Evolutionary conservation across 2,888 invertebrate species (phyloP), one percentile per base, ranked within the genome.

Genomic region (Drosophila kanekoi): DNA sequence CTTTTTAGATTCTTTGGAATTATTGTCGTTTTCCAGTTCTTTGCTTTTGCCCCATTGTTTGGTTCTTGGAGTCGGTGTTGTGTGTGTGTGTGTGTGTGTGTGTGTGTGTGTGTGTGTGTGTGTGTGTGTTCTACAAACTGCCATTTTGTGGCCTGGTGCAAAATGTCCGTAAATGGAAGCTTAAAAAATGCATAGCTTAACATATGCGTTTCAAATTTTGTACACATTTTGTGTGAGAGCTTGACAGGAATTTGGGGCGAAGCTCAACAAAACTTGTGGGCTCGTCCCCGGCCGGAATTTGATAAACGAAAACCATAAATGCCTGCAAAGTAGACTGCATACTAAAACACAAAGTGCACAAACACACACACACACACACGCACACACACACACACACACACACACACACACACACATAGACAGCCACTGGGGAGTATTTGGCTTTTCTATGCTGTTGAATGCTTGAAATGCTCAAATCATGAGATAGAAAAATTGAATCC

Each of bases 241-340:
- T 56, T 48, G 71, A 52, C 64, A 44, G 49, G 60, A 65, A 66
- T 61, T 65, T 41, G 43, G 43, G 44, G 54, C 48, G 37, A 38
- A 72, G 48, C 53, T 65, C 32, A 16, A 16, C 57, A 67, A 68
- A 54, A 66, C 67, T 37, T 44, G 16, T 44, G 33, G n/a, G 20
- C 37, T 37, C 14, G 33, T 35, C 14, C 53, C 40, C 38, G 58
- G 35, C 58, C 47, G 45, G 59, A 82, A 80, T 82, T 76, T 66
- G 79, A 80, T 80, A 86, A 86, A 72, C 83, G 72, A 76, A 79
- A 80, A 68, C 63, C 64, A 35, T 57, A 80, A 80, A 75, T 65
- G 58, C 49, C 67, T 49, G 41, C 23, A 57, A 62, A 68, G 62
- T 47, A 52, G 47, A 61, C 33, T 65, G 47, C 40, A 47, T 54